A percentile compares a stretch with the other conserved stretches of the same genome.
Conservation (phyloP, 2,888 invertebrate genomes). For the Andrena bicolor region DNA sequence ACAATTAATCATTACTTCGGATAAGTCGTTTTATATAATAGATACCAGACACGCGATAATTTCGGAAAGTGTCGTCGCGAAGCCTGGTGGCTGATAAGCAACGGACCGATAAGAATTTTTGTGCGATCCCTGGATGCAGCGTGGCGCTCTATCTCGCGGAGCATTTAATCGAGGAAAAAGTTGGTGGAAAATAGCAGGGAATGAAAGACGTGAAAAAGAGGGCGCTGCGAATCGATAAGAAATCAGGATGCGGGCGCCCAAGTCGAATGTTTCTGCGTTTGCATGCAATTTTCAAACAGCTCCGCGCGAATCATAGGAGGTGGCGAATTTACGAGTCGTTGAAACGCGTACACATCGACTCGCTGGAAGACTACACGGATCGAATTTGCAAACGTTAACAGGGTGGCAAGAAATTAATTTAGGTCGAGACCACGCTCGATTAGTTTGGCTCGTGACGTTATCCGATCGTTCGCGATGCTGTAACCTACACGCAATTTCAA, state of each 20-base stretch:
- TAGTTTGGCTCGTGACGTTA: slow-evolving; percentile 23
- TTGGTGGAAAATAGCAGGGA: slow-evolving; percentile 33
- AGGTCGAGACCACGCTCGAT: slow-evolving; percentile 40
- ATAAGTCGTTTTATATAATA: slow-evolving; percentile 5
- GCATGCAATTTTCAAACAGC: slow-evolving; percentile 75
- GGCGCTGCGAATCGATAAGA: slow-evolving; percentile 71
- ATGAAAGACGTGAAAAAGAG: slow-evolving; percentile 30
- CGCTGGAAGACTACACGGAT: slow-evolving; percentile 40
- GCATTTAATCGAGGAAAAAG: slow-evolving; percentile 41
- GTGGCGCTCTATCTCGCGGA: slow-evolving; percentile 37
- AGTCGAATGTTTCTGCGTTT: slow-evolving; percentile 75
- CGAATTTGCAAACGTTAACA: slow-evolving; percentile 35
- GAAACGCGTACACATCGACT: slow-evolving; percentile 66
- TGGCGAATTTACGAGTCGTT: slow-evolving; percentile 77
- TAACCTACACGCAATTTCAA: slow-evolving; percentile 28
- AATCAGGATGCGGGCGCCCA: slow-evolving; percentile 62
- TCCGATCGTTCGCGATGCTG: slow-evolving; percentile 21
- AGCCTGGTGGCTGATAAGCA: slow-evolving; percentile 34
- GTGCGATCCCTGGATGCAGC: slow-evolving; percentile 4
- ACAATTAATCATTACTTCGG: background rate
- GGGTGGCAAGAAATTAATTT: slow-evolving; percentile 51
- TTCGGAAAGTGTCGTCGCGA: slow-evolving; percentile 13
- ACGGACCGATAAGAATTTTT: slow-evolving; percentile 44
- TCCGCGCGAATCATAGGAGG: slow-evolving; percentile 71
- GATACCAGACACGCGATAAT: slow-evolving; percentile 6